Percentiles rank a stretch among this genome's conserved stretches.
phyloP scores from a whole-genome alignment of 2,888 invertebrate genomes.

The Ochlodes sylvanus region DNA sequence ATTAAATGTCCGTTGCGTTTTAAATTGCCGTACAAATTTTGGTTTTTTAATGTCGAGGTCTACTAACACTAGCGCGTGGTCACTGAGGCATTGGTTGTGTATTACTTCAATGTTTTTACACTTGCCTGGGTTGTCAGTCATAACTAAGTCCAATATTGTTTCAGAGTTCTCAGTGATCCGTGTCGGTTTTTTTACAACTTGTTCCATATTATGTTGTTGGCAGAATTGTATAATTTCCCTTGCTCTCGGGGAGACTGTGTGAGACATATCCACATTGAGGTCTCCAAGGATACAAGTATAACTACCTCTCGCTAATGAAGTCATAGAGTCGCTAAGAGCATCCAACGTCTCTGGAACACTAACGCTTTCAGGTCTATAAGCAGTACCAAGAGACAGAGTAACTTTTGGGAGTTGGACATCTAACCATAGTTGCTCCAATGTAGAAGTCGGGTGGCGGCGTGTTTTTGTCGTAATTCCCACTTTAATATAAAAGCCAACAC shows the following conservation, averaged over 20 bases:
- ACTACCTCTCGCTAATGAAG: no score
- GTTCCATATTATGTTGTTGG: no score
- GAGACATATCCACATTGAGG: no score
- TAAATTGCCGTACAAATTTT: constrained; percentile 2
- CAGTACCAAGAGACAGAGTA: constrained; percentile 3
- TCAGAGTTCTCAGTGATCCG: background rate
- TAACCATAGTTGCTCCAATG: background rate
- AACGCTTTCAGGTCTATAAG: background rate
- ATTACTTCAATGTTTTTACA: background rate
- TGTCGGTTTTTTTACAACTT: no score
- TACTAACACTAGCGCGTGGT: constrained; percentile 30
- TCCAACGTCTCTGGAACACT: background rate
- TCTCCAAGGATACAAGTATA: no score
- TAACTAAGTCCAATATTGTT: constrained; percentile 9
- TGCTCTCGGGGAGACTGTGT: no score
- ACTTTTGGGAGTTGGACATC: constrained; percentile 11
- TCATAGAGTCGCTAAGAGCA: background rate
- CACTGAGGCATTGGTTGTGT: constrained; percentile 25
- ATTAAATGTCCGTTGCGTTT: background rate
- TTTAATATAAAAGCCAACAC: constrained; percentile 32
- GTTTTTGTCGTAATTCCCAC: constrained; percentile 7
- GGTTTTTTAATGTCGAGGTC: constrained; percentile 25
- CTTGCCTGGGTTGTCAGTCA: background rate
- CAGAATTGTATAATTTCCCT: no score
- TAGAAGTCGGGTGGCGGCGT: background rate